phyloP scores from a whole-genome alignment of 2,888 invertebrate genomes.

The Ptilodon capucinus region DNA sequence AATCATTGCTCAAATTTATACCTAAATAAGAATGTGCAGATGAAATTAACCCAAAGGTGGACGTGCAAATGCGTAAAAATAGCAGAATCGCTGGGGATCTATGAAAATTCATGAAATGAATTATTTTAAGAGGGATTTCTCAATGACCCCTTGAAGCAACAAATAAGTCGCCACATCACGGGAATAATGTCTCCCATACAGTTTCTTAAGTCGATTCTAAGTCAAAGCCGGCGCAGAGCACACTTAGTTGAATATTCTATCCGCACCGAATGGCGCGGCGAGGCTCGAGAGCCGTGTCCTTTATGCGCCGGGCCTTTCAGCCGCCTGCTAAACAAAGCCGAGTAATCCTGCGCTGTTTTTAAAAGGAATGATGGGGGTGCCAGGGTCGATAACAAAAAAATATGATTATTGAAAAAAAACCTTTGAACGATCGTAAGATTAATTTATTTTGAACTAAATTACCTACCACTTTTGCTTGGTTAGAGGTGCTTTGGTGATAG shows the following conservation, averaged over 20 bases:
- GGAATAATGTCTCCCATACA: not conserved
- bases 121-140: too few species aligned
- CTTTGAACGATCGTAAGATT: too few species aligned
- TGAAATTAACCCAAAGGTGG: too few species aligned
- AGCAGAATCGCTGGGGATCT: too few species aligned
- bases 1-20: too few species aligned
- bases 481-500: too few species aligned
- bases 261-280: constrained; percentile 17
- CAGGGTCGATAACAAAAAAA: not conserved
- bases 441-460: too few species aligned
- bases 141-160: too few species aligned
- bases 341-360: constrained; percentile 32
- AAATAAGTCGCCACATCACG: not conserved
- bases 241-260: constrained; percentile 36
- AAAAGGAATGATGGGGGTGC: constrained; percentile 8
- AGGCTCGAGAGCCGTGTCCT: constrained; percentile 5
- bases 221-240: not conserved
- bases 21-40: too few species aligned
- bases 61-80: too few species aligned
- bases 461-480: too few species aligned
- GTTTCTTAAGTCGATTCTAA: not conserved
- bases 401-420: not conserved
- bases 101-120: too few species aligned
- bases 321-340: constrained; percentile 28
- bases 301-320: constrained; percentile 28